Conservation (phyloP, 2,797 vertebrate genomes). For the Spheniscus humboldti region DNA sequence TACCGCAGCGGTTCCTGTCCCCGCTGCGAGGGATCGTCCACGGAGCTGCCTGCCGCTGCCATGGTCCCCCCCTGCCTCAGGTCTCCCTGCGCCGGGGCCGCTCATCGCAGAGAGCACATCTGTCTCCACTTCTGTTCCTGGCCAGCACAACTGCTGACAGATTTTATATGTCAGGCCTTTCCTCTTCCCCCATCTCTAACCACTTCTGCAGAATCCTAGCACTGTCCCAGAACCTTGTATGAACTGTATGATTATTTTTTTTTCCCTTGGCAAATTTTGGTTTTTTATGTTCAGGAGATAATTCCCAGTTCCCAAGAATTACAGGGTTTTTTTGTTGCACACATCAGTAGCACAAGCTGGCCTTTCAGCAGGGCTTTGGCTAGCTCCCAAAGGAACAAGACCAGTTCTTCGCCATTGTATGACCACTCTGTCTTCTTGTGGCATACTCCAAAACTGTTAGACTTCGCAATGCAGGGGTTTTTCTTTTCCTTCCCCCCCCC, state of each 20-base stretch:
- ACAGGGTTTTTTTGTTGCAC: fast-evolving
- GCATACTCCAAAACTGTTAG: neutral
- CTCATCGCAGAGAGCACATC: fast-evolving
- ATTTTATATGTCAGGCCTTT: neutral
- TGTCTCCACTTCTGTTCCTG: neutral
- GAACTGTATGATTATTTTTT: neutral
- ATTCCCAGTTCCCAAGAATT: neutral
- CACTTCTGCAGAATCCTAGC: neutral
- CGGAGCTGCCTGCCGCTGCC: fast-evolving
- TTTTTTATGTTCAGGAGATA: too few relatives aligned
- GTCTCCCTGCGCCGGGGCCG: fast-evolving
- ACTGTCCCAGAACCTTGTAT: neutral
- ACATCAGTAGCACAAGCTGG: neutral
- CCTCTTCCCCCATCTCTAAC: fast-evolving
- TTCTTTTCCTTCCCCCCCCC: neutral
- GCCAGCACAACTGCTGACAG: fast-evolving
- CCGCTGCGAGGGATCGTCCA: fast-evolving
- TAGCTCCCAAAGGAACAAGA: neutral
- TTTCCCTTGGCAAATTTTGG: neutral
- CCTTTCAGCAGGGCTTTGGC: neutral
- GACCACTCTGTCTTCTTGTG: neutral
- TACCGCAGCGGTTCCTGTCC: neutral
- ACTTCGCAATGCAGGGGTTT: neutral
- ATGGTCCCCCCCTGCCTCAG: neutral
- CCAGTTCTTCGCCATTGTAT: neutral